Percentiles rank a stretch among this genome's conserved stretches.
Conservation (phyloP, 2,113 vertebrate species). For the Nesoenas mayeri region DNA sequence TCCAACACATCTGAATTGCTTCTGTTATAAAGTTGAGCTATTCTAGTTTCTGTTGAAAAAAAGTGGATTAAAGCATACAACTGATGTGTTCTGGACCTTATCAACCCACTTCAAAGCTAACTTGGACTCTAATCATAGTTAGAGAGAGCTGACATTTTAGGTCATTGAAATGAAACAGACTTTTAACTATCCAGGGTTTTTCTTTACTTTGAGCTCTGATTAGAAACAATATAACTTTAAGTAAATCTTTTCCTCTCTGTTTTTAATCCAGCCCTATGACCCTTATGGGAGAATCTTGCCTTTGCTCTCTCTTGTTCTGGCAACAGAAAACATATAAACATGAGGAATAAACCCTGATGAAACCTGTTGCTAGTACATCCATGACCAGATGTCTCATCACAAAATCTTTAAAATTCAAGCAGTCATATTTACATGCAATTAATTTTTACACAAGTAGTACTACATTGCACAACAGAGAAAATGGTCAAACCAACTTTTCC, state of each 20-base stretch:
- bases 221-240: not conserved
- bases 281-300: not conserved
- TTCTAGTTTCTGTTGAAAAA: not conserved
- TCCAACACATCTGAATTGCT: not conserved
- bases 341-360: not conserved
- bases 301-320: not conserved
- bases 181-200: not conserved
- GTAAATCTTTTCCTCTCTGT: not conserved
- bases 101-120: not conserved
- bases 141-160: not conserved
- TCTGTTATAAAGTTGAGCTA: not conserved
- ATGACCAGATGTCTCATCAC: not conserved
- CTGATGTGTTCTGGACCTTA: not conserved
- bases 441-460: not conserved
- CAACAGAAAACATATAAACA: not conserved
- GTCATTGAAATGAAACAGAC: not conserved
- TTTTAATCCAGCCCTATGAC: not conserved
- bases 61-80: not conserved
- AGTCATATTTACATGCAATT: not conserved
- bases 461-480: not conserved
- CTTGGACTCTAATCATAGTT: not conserved
- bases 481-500: not conserved
- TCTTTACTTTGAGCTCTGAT: not conserved
- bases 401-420: not conserved
- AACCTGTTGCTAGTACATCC: not conserved